Percentiles rank a stretch among this genome's conserved stretches.
Evolutionary conservation across 2,888 invertebrate species (phyloP).

Genomic region (Synanthedon andrenaeformis): DNA sequence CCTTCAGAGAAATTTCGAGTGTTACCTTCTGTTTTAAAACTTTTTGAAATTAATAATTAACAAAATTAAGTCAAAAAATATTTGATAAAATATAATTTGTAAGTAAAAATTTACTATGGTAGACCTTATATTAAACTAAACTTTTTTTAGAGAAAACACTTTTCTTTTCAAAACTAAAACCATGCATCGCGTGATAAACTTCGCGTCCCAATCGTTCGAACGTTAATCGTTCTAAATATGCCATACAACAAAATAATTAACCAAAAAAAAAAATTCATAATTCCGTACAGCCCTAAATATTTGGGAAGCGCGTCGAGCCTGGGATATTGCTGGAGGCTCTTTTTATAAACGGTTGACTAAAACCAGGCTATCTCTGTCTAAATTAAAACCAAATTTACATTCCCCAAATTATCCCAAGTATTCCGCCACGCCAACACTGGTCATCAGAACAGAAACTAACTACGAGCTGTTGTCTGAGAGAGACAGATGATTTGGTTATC

Average conservation of each 20-base stretch:
- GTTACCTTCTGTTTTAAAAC: no score
- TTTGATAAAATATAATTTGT: no score
- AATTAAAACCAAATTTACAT: background rate
- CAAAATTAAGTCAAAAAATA: no score
- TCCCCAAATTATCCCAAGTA: background rate
- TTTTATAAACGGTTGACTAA: slow-evolving; percentile 14
- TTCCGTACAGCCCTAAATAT: slow-evolving; percentile 15
- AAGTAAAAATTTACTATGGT: no score
- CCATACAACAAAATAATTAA: slow-evolving; percentile 19
- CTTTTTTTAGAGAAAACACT: no score
- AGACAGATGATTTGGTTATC: slow-evolving; percentile 10
- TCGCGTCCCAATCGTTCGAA: background rate
- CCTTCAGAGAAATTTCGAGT: no score
- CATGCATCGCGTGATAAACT: no score
- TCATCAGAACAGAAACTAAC: background rate
- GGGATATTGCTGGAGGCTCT: slow-evolving; percentile 38
- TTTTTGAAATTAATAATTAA: no score
- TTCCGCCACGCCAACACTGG: background rate
- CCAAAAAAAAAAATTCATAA: slow-evolving; percentile 20
- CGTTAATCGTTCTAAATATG: slow-evolving; percentile 15
- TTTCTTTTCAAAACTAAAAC: no score
- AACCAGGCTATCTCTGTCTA: slow-evolving; percentile 12
- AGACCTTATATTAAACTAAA: no score
- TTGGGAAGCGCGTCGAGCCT: slow-evolving; percentile 26
- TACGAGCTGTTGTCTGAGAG: slow-evolving; percentile 9